Conservation (phyloP, 2,113 vertebrate genomes). For the Piprites chloris region DNA sequence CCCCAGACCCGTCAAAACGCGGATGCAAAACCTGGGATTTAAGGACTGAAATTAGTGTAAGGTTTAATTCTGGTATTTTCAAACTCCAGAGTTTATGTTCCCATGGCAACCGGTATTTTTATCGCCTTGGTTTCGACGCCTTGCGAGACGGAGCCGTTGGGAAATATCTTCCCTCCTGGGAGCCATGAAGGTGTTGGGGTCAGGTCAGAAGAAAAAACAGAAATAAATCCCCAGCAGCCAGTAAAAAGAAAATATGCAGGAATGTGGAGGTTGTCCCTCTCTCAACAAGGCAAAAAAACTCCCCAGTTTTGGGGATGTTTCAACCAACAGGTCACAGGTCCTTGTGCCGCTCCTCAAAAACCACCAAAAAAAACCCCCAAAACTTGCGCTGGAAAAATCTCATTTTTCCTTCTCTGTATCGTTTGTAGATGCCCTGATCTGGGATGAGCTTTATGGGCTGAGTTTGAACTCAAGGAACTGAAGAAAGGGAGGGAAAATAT, state of each 20-base stretch:
- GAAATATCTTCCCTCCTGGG: neutral
- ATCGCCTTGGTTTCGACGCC: neutral
- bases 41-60: neutral
- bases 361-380: rapidly evolving
- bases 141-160: neutral
- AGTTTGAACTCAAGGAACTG: neutral
- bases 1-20: neutral
- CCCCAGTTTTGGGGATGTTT: neutral
- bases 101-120: constrained; percentile 59
- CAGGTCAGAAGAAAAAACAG: neutral
- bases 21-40: neutral
- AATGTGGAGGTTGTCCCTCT: neutral
- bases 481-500: neutral
- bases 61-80: constrained; percentile 30
- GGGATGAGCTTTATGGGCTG: neutral
- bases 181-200: neutral
- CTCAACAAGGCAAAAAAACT: neutral
- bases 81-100: constrained; percentile 29
- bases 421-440: rapidly evolving
- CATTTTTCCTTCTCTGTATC: neutral
- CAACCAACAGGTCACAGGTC: rapidly evolving
- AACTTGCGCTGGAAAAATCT: neutral
- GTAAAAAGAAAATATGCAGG: neutral
- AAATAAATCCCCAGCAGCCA: neutral
- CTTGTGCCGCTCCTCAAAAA: neutral